A percentile compares a stretch with the other conserved stretches of the same genome.
phyloP scores from a whole-genome alignment of 2,888 invertebrate species.

The Acholoe squamosa region DNA sequence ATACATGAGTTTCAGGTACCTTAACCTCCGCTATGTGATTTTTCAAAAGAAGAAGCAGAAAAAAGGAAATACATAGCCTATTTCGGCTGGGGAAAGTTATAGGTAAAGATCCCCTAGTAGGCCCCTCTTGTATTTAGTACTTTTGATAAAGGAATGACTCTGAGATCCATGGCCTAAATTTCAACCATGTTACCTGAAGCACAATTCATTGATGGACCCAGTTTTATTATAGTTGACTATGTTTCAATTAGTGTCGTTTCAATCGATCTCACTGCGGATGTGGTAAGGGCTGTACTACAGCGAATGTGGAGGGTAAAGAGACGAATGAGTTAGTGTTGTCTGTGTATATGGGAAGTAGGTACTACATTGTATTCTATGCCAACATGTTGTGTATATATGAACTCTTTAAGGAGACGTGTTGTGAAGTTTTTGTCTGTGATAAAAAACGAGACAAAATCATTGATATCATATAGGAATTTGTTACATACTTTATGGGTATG shows the following conservation, averaged over 20 bases:
- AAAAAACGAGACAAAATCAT: slow-evolving; percentile 15
- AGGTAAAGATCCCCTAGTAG: no score
- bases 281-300: neutral
- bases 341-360: slow-evolving; percentile 38
- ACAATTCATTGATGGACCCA: neutral
- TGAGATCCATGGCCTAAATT: no score
- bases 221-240: neutral
- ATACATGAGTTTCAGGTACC: no score
- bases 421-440: slow-evolving; percentile 38
- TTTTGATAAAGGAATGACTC: no score
- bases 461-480: slow-evolving; percentile 32
- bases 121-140: no score
- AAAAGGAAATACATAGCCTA: no score
- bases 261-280: slow-evolving; percentile 21
- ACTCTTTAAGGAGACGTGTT: slow-evolving; percentile 6
- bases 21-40: no score
- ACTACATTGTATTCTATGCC: slow-evolving; percentile 24
- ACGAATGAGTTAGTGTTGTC: neutral
- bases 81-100: no score
- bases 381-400: slow-evolving; percentile 46
- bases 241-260: neutral
- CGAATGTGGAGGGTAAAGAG: neutral
- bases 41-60: no score
- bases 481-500: slow-evolving; percentile 39
- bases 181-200: no score